Percentiles rank a stretch among this genome's conserved stretches.
Conservation (phyloP, 1,140 invertebrate species). For the Drosophila novamexicana region DNA sequence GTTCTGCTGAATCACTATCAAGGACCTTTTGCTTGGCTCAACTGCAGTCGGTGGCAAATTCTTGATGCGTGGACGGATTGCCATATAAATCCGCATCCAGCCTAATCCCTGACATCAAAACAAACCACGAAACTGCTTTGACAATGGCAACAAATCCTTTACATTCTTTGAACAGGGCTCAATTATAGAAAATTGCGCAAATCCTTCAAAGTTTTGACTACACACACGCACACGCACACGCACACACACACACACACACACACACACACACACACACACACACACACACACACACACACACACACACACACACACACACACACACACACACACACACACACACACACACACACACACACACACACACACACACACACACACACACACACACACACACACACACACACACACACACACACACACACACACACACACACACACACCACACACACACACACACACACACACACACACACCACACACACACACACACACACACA, state of each 20-base stretch:
- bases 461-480: conserved; percentile 37
- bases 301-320: conserved; percentile 49
- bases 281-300: conserved; percentile 38
- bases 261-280: conserved; percentile 47
- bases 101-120: conserved; percentile 19
- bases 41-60: conserved; percentile 7
- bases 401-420: conserved; percentile 47
- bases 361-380: conserved; percentile 39
- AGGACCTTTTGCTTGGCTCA: neutral
- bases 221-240: conserved; percentile 49
- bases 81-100: conserved; percentile 15
- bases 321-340: conserved; percentile 37
- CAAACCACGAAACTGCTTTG: conserved; percentile 56
- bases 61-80: conserved; percentile 19
- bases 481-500: conserved; percentile 39
- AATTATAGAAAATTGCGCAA: conserved; percentile 77
- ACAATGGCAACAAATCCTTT: conserved; percentile 44
- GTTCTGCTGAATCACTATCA: neutral
- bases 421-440: conserved; percentile 38
- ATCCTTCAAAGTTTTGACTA: conserved; percentile 68
- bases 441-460: conserved; percentile 51
- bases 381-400: conserved; percentile 39
- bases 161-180: conserved; percentile 30
- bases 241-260: conserved; percentile 39
- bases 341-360: conserved; percentile 48